phyloP scores from a whole-genome alignment of 2,888 invertebrate species.

The Heliconius sara region DNA sequence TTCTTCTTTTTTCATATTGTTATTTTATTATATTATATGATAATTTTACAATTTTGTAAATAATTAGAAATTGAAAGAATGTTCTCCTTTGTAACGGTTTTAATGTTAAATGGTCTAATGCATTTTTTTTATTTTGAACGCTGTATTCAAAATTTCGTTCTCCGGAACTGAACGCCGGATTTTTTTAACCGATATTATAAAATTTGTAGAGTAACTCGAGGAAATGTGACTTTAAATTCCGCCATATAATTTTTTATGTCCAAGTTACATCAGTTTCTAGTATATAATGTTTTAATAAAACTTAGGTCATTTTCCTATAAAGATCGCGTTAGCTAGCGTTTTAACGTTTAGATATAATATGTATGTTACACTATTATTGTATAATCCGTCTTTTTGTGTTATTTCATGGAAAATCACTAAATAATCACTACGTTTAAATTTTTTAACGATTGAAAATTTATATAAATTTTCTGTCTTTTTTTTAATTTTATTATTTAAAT shows the following conservation, averaged over 20 bases:
- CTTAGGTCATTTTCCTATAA: not conserved
- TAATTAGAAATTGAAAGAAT: not conserved
- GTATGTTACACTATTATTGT: not conserved
- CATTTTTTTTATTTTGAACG: not conserved
- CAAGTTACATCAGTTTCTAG: not conserved
- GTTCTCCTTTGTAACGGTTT: not conserved
- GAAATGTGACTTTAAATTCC: not conserved
- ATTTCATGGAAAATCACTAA: slow-evolving; percentile 17
- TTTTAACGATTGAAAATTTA: not conserved
- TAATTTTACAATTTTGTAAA: slow-evolving; percentile 2
- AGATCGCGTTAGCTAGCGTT: not conserved
- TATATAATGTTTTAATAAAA: not conserved
- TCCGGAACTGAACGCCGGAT: not conserved
- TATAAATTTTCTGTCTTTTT: not conserved
- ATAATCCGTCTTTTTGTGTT: slow-evolving; percentile 15
- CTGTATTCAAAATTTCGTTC: not conserved
- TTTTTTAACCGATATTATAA: not conserved
- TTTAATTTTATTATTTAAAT: slow-evolving; percentile 1
- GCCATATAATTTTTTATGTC: not conserved
- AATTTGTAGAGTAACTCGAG: no score
- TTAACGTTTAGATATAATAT: not conserved
- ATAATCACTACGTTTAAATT: not conserved
- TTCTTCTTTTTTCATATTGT: no score
- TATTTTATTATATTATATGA: not conserved
- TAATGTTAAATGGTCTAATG: not conserved